These are phyloP conservation scores for Dysdera silvatica DNA, from an alignment of 1,140 invertebrate genomes.

Conservation along the genomic window DNA sequence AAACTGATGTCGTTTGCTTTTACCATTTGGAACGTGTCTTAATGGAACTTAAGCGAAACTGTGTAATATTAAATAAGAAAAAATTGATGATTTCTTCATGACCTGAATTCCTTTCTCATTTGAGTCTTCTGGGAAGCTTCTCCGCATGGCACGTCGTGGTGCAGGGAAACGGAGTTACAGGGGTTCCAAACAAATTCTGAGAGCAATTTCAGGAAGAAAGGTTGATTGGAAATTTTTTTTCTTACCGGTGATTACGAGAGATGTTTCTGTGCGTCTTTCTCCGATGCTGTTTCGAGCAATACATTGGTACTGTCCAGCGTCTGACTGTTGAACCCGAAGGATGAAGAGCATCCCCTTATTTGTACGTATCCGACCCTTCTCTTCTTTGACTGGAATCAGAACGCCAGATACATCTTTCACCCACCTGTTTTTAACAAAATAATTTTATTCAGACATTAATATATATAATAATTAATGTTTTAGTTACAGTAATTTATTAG, in stretches of 20 bases:
- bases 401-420: conserved; percentile 23
- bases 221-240: background rate
- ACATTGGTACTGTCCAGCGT: conserved; percentile 67
- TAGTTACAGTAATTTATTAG: no score
- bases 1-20: no score
- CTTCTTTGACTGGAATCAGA: conserved; percentile 4
- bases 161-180: background rate
- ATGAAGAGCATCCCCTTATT: conserved; percentile 30
- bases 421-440: conserved; percentile 20
- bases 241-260: conserved; percentile 59
- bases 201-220: background rate
- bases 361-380: conserved; percentile 10
- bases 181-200: background rate
- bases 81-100: no score
- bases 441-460: no score
- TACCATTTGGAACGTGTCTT: no score
- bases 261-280: conserved; percentile 70
- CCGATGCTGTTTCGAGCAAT: conserved; percentile 80
- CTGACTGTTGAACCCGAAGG: conserved; percentile 17
- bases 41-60: no score
- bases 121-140: no score
- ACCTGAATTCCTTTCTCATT: no score
- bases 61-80: no score
- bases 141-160: no score
- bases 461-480: no score